phyloP scores from a whole-genome alignment of 2,888 invertebrate species.

The Pyrgus malvae region DNA sequence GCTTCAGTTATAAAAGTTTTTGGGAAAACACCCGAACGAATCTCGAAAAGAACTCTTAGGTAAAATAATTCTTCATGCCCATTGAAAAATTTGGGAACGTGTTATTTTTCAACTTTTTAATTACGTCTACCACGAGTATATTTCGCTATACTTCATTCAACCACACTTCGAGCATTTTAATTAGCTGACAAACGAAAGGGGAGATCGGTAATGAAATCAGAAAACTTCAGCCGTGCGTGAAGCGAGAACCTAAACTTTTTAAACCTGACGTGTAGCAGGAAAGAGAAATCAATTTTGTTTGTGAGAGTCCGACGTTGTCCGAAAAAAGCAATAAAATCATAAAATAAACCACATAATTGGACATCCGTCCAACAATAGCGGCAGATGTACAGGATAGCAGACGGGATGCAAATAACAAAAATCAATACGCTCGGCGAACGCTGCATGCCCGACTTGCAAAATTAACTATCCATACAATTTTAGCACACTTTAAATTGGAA shows the following conservation, averaged over 20 bases:
- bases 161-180: constrained; percentile 19
- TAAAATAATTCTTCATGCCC: background rate
- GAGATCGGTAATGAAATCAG: constrained; percentile 13
- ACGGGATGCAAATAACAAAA: constrained; percentile 80
- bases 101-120: background rate
- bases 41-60: background rate
- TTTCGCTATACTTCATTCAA: constrained; percentile 5
- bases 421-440: constrained; percentile 69
- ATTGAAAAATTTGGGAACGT: background rate
- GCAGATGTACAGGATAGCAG: constrained; percentile 68
- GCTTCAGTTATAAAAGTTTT: constrained; percentile 12
- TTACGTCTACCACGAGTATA: background rate
- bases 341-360: constrained; percentile 52
- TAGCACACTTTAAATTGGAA: constrained; percentile 46
- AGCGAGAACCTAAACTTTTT: background rate
- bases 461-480: constrained; percentile 61
- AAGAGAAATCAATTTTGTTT: constrained; percentile 19
- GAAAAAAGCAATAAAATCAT: constrained; percentile 37
- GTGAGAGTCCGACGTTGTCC: constrained; percentile 23
- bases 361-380: constrained; percentile 69
- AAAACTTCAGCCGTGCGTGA: background rate
- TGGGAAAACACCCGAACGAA: constrained; percentile 11
- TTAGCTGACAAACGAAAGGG: constrained; percentile 12
- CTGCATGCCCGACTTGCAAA: constrained; percentile 67
- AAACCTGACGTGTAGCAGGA: background rate